Percentiles rank a stretch among this genome's conserved stretches.
These are phyloP conservation scores for Alethe castanea DNA, from an alignment of 2,113 vertebrate genomes.

Conservation along the genomic window DNA sequence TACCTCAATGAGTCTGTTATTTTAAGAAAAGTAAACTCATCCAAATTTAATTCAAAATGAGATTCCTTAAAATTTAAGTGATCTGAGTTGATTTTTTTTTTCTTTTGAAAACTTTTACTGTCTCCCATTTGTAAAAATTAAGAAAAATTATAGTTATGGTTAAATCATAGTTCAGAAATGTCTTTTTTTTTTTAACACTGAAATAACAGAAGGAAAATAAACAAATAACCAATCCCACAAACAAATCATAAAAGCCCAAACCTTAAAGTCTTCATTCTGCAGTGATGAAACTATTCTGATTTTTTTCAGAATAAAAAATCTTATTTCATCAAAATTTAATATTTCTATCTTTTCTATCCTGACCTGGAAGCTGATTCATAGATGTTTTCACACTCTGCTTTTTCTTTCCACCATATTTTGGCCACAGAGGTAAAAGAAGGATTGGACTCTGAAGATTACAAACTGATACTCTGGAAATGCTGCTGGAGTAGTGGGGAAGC, in stretches of 20 bases:
- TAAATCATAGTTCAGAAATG: not conserved
- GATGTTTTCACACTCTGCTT: not conserved
- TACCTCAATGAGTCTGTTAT: not conserved
- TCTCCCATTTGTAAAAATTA: not conserved
- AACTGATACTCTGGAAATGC: not conserved
- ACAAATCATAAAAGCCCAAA: not conserved
- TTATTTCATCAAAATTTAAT: not conserved
- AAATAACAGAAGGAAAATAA: not conserved
- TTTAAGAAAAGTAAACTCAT: not conserved
- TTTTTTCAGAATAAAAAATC: not conserved
- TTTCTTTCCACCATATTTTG: not conserved
- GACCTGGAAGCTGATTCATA: not conserved
- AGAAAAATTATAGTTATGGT: not conserved
- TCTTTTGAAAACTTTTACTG: not conserved
- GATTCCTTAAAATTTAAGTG: not conserved
- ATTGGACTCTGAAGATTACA: not conserved
- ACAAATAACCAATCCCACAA: not conserved
- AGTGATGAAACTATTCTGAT: not conserved
- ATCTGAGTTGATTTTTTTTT: not conserved
- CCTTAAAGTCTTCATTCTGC: not conserved
- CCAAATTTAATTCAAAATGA: not conserved
- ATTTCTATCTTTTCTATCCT: not conserved
- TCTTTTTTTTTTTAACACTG: not conserved
- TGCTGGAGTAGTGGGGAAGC: not conserved
- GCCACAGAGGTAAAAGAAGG: not conserved